Evolutionary conservation across 1,140 invertebrate genomes (phyloP), one percentile per base, ranked within the genome.

Genomic region (Mactra quadrangularis): DNA sequence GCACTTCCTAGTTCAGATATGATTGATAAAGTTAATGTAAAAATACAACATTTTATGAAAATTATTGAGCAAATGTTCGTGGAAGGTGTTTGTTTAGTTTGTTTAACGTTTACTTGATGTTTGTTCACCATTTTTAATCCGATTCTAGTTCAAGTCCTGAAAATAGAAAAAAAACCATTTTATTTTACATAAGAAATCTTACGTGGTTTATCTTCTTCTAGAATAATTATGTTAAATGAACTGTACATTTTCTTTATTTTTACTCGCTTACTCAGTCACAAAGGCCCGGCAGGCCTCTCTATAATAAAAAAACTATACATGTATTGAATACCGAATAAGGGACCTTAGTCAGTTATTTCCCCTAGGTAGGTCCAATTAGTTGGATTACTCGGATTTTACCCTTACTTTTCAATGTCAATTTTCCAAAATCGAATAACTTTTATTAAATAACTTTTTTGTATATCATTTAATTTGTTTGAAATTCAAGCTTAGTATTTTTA

Each of bases 11-110:
- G 22, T 9, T 57, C 57, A 41, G 38, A 76, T 19, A 76, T 62
- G 55, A 76, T 41, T 22, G 27, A 62, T 7, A 76, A 0, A 3
- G 62, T 11, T 22, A 76, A 33, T 13, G 59, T 35, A 76, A 17
- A 62, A 17, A 64, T 33, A 45, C n/a, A 15, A 31, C 59, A 64
- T 15, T 62, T 45, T 6, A 33, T 55, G 35, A 29, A 45, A 25
- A 47, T 27, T 60, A 38, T 76, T 76, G 74, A 76, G 57, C 53
- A 74, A 57, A 22, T 74, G 17, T 57, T 57, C 38, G 53, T 57
- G 52, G 38, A 74, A 57, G 71, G 33, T 4, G 55, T 22, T n/a
- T n/a, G n/a, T n/a, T n/a, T n/a, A 33, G 50, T 38, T 22, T 13
- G n/a, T 27, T 59, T 4, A 22, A 57, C 15, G 22, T 19, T 55